Percentiles rank a stretch among this genome's conserved stretches.
phyloP scores from a whole-genome alignment of 1,140 invertebrate species.

The Pectinophora gossypiella region DNA sequence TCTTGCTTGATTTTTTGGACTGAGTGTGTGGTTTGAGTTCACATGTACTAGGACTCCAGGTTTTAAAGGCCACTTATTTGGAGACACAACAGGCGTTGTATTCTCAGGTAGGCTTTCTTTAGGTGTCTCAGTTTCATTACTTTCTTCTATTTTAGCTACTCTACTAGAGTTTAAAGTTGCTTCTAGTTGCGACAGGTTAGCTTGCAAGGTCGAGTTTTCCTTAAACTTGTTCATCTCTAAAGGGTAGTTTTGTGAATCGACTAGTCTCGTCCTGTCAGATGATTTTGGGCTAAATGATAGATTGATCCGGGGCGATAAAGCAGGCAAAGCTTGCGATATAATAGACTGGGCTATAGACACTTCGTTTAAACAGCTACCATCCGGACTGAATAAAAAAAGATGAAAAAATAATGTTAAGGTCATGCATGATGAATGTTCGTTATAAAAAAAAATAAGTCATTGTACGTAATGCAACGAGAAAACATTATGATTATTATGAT shows the following conservation, averaged over 20 bases:
- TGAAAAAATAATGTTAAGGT: background rate
- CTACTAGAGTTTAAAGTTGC: constrained; percentile 39
- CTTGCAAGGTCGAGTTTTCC: constrained; percentile 43
- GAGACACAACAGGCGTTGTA: constrained; percentile 50
- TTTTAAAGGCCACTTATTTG: constrained; percentile 89
- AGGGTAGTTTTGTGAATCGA: constrained; percentile 59
- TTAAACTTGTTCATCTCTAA: constrained; percentile 58
- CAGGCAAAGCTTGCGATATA: constrained; percentile 72
- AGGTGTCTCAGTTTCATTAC: constrained; percentile 30
- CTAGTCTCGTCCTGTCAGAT: constrained; percentile 67
- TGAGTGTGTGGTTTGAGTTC: constrained; percentile 77
- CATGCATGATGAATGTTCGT: constrained; percentile 1
- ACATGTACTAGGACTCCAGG: constrained; percentile 92
- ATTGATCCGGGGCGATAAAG: constrained; percentile 63
- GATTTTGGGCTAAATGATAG: constrained; percentile 66
- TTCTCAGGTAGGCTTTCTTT: constrained; percentile 30
- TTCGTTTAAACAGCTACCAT: constrained; percentile 71
- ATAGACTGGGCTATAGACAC: constrained; percentile 73
- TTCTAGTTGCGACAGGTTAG: constrained; percentile 54
- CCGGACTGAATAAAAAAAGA: constrained; percentile 38
- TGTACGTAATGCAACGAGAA: no score
- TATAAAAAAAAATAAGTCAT: constrained; percentile 27
- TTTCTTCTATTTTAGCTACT: constrained; percentile 26
- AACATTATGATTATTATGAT: constrained; percentile 12
- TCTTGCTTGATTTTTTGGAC: constrained; percentile 70